phyloP scores from a whole-genome alignment of 2,888 invertebrate genomes.

The Drosophila paracracens region DNA sequence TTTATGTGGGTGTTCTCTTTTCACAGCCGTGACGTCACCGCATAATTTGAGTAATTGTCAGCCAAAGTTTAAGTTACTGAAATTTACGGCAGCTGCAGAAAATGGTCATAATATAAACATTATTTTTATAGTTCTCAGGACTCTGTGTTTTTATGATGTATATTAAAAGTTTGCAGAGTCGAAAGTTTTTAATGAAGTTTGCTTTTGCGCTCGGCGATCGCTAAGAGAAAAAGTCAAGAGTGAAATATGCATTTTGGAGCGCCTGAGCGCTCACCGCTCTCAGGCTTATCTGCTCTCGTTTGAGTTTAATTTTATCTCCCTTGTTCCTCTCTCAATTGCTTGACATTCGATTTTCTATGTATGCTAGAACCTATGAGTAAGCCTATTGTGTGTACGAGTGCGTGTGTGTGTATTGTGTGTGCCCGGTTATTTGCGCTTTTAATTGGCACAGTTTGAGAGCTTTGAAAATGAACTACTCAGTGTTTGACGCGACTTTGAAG shows the following conservation, averaged over 20 bases:
- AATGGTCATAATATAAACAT: constrained; percentile 50
- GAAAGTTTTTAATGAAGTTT: constrained; percentile 54
- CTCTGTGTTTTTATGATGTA: constrained; percentile 26
- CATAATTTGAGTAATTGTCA: constrained; percentile 35
- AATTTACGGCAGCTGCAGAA: constrained; percentile 35
- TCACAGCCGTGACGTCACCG: constrained; percentile 34
- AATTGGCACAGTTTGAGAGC: constrained; percentile 66
- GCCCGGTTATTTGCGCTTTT: constrained; percentile 52
- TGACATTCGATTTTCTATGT: constrained; percentile 47
- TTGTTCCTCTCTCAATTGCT: constrained; percentile 37
- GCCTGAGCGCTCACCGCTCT: constrained; percentile 10
- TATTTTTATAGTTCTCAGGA: constrained; percentile 34
- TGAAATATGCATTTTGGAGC: background rate
- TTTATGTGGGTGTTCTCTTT: constrained; percentile 7
- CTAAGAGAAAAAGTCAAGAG: constrained; percentile 8
- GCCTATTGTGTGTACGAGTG: background rate
- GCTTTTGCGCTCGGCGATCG: constrained; percentile 30
- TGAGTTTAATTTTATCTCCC: constrained; percentile 34
- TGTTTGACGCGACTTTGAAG: constrained; percentile 63
- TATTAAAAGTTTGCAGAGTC: constrained; percentile 51
- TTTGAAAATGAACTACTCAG: constrained; percentile 56
- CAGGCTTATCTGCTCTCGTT: constrained; percentile 20
- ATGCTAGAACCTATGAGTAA: background rate
- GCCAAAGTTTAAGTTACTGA: constrained; percentile 43
- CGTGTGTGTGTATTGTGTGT: constrained; percentile 17